phyloP scores from a whole-genome alignment of 2,888 invertebrate genomes.

The Thereva unica region DNA sequence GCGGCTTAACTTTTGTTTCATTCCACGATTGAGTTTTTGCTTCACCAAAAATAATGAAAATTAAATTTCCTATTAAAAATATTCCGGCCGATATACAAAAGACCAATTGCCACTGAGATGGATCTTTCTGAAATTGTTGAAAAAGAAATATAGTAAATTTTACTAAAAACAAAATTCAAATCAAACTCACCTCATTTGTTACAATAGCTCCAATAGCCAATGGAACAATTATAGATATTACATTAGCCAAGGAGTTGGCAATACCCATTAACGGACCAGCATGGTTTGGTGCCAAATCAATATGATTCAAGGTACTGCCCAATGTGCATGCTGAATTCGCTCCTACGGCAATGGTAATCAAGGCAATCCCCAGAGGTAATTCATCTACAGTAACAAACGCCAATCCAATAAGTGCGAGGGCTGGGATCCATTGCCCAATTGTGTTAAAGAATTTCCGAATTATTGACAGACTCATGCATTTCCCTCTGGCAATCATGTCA shows the following conservation, averaged over 20 bases:
- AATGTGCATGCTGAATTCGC: slow-evolving; percentile 48
- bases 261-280: slow-evolving; percentile 71
- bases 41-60: slow-evolving; percentile 70
- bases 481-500: slow-evolving; percentile 56
- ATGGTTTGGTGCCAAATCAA: slow-evolving; percentile 69
- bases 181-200: slow-evolving; percentile 49
- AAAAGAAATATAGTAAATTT: neutral
- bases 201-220: slow-evolving; percentile 62
- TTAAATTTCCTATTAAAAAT: slow-evolving; percentile 70
- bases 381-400: slow-evolving; percentile 59
- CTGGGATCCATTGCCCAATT: slow-evolving; percentile 60
- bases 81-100: slow-evolving; percentile 72
- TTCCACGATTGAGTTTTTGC: slow-evolving; percentile 73
- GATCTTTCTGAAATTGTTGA: slow-evolving; percentile 59
- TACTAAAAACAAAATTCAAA: neutral
- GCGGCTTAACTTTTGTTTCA: slow-evolving; percentile 59
- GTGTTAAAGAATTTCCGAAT: slow-evolving; percentile 50
- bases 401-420: slow-evolving; percentile 60
- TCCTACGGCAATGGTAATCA: slow-evolving; percentile 63
- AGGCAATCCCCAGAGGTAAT: slow-evolving; percentile 56
- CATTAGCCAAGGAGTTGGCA: slow-evolving; percentile 64
- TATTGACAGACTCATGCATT: slow-evolving; percentile 51
- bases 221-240: slow-evolving; percentile 66
- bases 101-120: slow-evolving; percentile 72
- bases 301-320: slow-evolving; percentile 61